These are phyloP conservation scores for Sebastes flavidus DNA, from an alignment of 2,797 vertebrate genomes.

Conservation along the genomic window DNA sequence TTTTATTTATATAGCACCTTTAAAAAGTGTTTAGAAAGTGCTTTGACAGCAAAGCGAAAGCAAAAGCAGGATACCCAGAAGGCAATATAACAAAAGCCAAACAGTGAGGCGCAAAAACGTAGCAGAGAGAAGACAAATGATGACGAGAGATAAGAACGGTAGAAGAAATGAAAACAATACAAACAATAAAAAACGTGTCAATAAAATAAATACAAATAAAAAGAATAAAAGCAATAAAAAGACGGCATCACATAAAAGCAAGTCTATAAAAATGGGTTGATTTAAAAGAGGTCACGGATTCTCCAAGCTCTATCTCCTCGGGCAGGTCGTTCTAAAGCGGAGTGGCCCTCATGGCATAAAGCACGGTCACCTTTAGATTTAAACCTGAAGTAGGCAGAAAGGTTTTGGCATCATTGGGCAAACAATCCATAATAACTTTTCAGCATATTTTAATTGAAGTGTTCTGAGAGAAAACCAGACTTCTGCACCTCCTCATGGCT, in stretches of 20 bases:
- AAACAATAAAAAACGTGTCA: not conserved
- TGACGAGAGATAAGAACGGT: not conserved
- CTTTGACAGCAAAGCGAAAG: not conserved
- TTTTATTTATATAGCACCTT: not conserved
- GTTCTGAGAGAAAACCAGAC: too few relatives aligned
- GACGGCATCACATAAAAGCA: not conserved
- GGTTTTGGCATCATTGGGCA: fast-evolving
- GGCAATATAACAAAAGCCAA: not conserved
- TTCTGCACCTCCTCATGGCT: too few relatives aligned
- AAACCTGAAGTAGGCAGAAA: not conserved
- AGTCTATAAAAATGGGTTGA: not conserved
- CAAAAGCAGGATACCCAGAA: not conserved
- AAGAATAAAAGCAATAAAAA: not conserved
- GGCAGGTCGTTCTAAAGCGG: not conserved
- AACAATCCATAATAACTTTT: fast-evolving
- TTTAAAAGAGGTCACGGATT: not conserved
- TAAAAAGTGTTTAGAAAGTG: not conserved
- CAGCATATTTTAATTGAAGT: fast-evolving
- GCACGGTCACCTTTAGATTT: not conserved
- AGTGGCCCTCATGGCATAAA: fast-evolving
- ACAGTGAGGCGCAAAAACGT: not conserved
- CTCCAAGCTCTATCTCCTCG: not conserved
- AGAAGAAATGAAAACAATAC: not conserved
- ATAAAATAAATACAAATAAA: not conserved
- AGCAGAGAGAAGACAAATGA: not conserved